phyloP scores from a whole-genome alignment of 2,888 invertebrate species.

The Phyllotreta striolata region DNA sequence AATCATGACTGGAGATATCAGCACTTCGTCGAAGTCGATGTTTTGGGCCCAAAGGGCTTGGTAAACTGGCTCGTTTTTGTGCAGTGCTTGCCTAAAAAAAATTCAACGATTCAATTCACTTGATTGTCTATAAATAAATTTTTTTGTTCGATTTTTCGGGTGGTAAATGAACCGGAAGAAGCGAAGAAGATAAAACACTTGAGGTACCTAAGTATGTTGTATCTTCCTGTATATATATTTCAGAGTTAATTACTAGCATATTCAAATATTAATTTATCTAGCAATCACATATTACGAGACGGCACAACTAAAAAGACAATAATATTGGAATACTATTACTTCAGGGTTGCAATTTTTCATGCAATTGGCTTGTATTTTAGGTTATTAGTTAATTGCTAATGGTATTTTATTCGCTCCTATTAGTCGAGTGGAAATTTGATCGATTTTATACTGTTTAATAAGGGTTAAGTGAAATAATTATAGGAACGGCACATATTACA shows the following conservation, averaged over 20 bases:
- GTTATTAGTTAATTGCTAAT: no score
- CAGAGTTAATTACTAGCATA: background rate
- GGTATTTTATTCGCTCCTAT: no score
- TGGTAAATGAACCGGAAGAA: no score
- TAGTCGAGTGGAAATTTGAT: no score
- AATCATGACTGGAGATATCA: conserved; percentile 89
- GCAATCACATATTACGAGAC: conserved; percentile 15
- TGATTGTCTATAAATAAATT: background rate
- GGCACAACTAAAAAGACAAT: conserved; percentile 37
- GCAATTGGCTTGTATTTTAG: no score
- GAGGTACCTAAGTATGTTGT: no score
- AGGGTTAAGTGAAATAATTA: no score
- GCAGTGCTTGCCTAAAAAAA: conserved; percentile 69
- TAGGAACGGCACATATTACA: no score
- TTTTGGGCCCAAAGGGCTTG: conserved; percentile 89
- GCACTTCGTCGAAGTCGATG: conserved; percentile 84
- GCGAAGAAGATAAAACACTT: no score
- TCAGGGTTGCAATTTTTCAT: no score
- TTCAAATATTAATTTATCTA: conserved; percentile 26
- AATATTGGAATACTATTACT: conserved; percentile 25
- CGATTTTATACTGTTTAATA: no score
- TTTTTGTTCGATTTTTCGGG: no score
- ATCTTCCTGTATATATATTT: background rate
- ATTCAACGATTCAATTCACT: background rate
- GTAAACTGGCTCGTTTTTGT: conserved; percentile 80